These are phyloP conservation scores for Labroides dimidiatus DNA, from an alignment of 2,797 vertebrate species.

Conservation along the genomic window DNA sequence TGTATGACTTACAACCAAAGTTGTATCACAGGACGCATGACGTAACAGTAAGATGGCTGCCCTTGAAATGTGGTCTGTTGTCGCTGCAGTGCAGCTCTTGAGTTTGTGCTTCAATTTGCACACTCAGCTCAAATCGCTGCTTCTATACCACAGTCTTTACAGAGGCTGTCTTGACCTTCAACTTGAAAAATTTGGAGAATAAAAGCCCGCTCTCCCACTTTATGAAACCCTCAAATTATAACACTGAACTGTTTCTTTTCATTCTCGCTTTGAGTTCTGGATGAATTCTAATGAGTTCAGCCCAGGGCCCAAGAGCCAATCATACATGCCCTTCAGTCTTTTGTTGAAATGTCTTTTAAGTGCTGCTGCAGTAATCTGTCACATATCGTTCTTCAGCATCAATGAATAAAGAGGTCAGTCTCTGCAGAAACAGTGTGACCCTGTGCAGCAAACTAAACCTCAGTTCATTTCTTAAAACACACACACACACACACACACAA, in stretches of 20 bases:
- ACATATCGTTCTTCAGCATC: constrained; percentile 64
- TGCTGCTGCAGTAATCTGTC: constrained; percentile 52
- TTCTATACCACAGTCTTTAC: constrained; percentile 49
- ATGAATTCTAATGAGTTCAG: constrained; percentile 76
- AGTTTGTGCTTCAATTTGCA: no score
- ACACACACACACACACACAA: constrained; percentile 16
- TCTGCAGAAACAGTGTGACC: constrained; percentile 42
- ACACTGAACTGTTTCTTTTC: constrained; percentile 65
- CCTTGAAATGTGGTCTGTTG: no score
- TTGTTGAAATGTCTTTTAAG: constrained; percentile 62
- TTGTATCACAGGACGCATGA: no score
- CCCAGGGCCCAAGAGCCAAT: constrained; percentile 66
- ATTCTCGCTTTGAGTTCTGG: constrained; percentile 53
- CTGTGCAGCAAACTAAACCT: constrained; percentile 37
- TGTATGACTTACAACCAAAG: no score
- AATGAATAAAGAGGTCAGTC: constrained; percentile 58
- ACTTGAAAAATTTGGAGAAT: constrained; percentile 67
- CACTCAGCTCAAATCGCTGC: constrained; percentile 51
- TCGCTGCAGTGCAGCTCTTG: no score
- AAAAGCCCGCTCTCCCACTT: constrained; percentile 64
- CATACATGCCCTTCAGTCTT: constrained; percentile 72
- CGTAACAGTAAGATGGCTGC: no score
- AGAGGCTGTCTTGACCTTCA: constrained; percentile 65
- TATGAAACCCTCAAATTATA: constrained; percentile 64
- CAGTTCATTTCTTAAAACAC: constrained; percentile 32